Conservation (phyloP, 2,888 invertebrate species). For the Leptopilina myrica region DNA sequence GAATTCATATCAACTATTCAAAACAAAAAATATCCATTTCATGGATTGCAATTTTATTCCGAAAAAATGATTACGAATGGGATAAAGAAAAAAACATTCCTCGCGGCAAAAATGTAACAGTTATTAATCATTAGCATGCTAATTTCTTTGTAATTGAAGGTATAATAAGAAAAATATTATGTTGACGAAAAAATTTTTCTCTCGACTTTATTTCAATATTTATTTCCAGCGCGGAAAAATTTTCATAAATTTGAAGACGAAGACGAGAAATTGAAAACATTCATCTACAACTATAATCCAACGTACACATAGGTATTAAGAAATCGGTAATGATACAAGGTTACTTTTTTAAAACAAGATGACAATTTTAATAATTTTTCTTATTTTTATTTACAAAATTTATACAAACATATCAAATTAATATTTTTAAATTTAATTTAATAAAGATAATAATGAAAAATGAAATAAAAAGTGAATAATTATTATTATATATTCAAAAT, state of each 20-base stretch:
- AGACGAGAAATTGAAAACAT: slow-evolving; percentile 77
- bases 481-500: too few species aligned
- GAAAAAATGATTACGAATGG: slow-evolving; percentile 93
- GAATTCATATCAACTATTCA: slow-evolving; percentile 89
- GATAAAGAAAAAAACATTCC: slow-evolving; percentile 80
- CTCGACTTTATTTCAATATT: too few species aligned
- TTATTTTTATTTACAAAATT: too few species aligned
- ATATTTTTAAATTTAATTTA: too few species aligned
- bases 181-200: too few species aligned
- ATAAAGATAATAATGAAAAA: too few species aligned
- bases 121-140: slow-evolving; percentile 86
- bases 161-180: slow-evolving; percentile 56
- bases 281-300: slow-evolving; percentile 86
- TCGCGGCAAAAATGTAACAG: slow-evolving; percentile 82
- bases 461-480: too few species aligned
- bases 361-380: too few species aligned
- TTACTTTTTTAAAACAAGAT: slow-evolving; percentile 81
- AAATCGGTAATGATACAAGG: slow-evolving; percentile 82
- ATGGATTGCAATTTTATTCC: slow-evolving; percentile 93
- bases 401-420: too few species aligned
- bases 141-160: slow-evolving; percentile 88
- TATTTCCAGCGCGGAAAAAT: slow-evolving; percentile 80
- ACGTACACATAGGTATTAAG: slow-evolving; percentile 79
- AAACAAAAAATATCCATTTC: slow-evolving; percentile 85
- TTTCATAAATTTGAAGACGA: slow-evolving; percentile 79